Base-by-base conservation (phyloP, 1,140 invertebrate genomes). In the Ceratosolen fusciceps region DNA sequence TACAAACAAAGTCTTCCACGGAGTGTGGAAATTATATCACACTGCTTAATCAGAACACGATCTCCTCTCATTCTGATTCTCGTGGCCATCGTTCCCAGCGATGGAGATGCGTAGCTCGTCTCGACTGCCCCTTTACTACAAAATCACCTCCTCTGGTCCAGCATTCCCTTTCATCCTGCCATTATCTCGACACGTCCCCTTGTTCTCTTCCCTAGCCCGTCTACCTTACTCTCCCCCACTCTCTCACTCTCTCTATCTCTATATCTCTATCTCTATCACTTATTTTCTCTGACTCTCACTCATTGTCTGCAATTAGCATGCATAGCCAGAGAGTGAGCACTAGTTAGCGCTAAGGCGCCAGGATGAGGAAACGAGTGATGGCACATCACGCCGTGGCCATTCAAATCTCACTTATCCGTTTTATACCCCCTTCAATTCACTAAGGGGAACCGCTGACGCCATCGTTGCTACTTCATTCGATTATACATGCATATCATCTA, bases 21-120 rank as follows among this genome's bases (percentile, higher is more conserved):
- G n/a, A 43, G 67, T 31, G 68, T 31, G 8, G 21, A 34, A 74
- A 74, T 74, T 73, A 60, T 21, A 60, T n/a, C 39, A 56, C 54
- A 34, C 71, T 54, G 39, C 73, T 49, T 75, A 75, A 75, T 75
- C 73, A 43, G 65, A 75, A 39, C n/a, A 24, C 70, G 49, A 34
- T 5, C 47, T 77, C 39, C 34, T 79, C 49, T 79, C 67, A 24
- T 74, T 81, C 52, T 43, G 43, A 60, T 58, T 67, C 72, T 74
- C 31, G 34, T 37, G 3, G 12, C 26, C 43, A 74, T 19, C 58
- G 58, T 83, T 81, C 75, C 81, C 82, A 83, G 58, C 73, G 65
- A 24, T 68, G 21, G 65, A 39, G 54, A 58, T 79, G 74, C 39
- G 39, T 65, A 65, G 56, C 24, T 29, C 26, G 34, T 34, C n/a